Conservation (phyloP, 2,888 invertebrate genomes). For the Anthophora plumipes region DNA sequence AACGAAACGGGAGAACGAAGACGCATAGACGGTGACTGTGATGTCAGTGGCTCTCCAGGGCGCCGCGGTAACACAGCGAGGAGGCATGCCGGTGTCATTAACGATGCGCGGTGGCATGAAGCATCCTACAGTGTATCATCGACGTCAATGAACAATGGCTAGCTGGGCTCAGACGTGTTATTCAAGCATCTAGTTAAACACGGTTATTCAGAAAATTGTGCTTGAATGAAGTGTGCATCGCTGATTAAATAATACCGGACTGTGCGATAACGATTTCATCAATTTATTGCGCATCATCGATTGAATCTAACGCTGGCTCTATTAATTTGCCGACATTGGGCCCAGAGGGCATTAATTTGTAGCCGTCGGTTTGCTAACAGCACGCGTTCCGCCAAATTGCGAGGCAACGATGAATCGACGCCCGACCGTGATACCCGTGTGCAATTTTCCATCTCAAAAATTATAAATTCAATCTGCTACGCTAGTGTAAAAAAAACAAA, state of each 20-base stretch:
- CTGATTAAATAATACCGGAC: slow-evolving; percentile 66
- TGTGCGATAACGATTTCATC: slow-evolving; percentile 71
- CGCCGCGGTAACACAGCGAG: slow-evolving; percentile 8
- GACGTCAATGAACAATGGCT: slow-evolving; percentile 59
- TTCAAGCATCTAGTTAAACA: slow-evolving; percentile 62
- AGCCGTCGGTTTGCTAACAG: slow-evolving; percentile 69
- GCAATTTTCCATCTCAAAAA: slow-evolving; percentile 55
- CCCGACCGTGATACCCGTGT: slow-evolving; percentile 36
- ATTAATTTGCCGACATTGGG: slow-evolving; percentile 71
- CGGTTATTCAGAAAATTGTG: slow-evolving; percentile 58
- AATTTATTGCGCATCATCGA: slow-evolving; percentile 72
- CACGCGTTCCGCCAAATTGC: slow-evolving; percentile 63
- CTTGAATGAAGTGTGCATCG: slow-evolving; percentile 60
- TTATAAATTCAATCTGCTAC: slow-evolving; percentile 42
- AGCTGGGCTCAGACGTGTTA: slow-evolving; percentile 37
- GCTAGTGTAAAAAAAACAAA: not conserved
- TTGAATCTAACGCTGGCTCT: slow-evolving; percentile 66
- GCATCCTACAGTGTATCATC: slow-evolving; percentile 48
- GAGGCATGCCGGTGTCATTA: slow-evolving; percentile 49
- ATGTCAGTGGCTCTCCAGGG: not conserved
- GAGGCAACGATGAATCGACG: slow-evolving; percentile 61
- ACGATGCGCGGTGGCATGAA: slow-evolving; percentile 45
- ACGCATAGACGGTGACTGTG: not conserved
- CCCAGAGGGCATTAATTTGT: slow-evolving; percentile 74
- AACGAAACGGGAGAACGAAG: slow-evolving; percentile 20